Conservation (phyloP, 2,797 vertebrate genomes). For the Sorex maritimensis region DNA sequence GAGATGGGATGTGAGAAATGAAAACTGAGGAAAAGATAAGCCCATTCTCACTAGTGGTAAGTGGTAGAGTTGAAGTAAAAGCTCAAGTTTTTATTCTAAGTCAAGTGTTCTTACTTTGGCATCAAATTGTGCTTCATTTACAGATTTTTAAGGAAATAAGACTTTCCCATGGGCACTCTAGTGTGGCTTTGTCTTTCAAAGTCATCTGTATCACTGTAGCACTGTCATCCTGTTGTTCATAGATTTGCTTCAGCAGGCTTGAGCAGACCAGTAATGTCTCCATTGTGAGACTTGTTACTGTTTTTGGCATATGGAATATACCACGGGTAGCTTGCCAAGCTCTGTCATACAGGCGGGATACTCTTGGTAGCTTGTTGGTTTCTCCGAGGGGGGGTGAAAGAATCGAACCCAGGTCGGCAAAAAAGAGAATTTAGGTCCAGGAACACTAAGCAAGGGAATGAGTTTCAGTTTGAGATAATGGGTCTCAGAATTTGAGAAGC, state of each 20-base stretch:
- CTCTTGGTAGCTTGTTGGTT: no score
- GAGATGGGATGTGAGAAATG: background rate
- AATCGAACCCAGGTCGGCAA: no score
- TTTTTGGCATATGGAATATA: no score
- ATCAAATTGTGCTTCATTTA: background rate
- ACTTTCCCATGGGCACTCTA: background rate
- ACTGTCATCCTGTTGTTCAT: no score
- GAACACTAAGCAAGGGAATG: background rate
- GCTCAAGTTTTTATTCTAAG: constrained; percentile 1
- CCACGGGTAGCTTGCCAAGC: no score
- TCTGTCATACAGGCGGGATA: no score
- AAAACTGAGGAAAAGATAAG: background rate
- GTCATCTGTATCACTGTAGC: no score
- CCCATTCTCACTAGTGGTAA: background rate
- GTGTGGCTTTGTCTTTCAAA: background rate
- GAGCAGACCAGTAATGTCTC: no score
- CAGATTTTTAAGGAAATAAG: no score
- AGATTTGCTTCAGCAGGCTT: no score
- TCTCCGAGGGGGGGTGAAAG: no score
- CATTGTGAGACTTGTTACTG: no score
- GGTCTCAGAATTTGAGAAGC: constrained; percentile 53
- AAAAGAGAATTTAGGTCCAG: background rate
- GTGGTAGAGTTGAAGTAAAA: background rate
- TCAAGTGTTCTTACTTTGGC: constrained; percentile 4
- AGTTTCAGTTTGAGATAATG: background rate